Conservation (phyloP, 1,140 invertebrate species). For the Tetragonula clypearis region DNA sequence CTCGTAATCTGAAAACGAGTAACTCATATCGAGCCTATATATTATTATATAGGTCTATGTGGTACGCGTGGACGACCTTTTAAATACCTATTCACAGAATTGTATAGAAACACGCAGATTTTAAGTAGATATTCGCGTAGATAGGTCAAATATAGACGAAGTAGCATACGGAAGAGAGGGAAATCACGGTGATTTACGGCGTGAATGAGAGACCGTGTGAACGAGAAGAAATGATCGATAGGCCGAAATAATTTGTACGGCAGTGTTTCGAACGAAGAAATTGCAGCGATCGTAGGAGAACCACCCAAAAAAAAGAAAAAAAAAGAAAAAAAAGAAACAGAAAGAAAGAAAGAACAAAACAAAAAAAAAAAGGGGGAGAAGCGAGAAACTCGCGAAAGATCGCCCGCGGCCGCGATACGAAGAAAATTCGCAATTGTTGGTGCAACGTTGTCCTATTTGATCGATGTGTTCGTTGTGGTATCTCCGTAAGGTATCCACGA, state of each 20-base stretch:
- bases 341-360: no score
- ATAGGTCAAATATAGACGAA: constrained; percentile 35
- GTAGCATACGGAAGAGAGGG: not conserved
- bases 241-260: not conserved
- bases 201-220: constrained; percentile 44
- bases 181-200: constrained; percentile 15
- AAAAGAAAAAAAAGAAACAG: not conserved
- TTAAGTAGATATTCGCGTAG: constrained; percentile 54
- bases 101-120: constrained; percentile 62
- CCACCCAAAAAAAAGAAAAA: not conserved
- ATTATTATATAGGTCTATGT: constrained; percentile 29
- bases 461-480: not conserved
- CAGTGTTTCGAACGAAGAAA: not conserved
- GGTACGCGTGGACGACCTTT: constrained; percentile 42
- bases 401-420: not conserved
- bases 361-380: not conserved
- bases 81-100: constrained; percentile 54
- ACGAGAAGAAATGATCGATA: constrained; percentile 35
- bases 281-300: not conserved
- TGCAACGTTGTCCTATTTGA: not conserved
- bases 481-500: not conserved
- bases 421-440: not conserved
- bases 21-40: constrained; percentile 57
- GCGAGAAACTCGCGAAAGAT: constrained; percentile 1
- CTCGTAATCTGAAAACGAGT: constrained; percentile 32